A percentile compares a stretch with the other conserved stretches of the same genome.
These are phyloP conservation scores for Sternotherus odoratus DNA, from an alignment of 2,797 vertebrate genomes.

Conservation along the genomic window DNA sequence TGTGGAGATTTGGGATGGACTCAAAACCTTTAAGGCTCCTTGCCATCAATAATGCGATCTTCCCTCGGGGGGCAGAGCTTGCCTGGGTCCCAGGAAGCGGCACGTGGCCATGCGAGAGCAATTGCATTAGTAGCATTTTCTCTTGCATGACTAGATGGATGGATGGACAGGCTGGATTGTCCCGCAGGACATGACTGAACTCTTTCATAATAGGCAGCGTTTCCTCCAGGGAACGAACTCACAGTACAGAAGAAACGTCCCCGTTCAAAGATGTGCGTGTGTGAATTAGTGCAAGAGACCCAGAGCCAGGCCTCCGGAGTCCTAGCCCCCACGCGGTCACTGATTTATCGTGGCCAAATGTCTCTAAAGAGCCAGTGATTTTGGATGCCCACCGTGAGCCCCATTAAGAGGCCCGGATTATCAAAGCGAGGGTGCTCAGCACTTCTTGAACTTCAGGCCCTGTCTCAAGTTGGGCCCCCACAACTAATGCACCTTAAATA, in stretches of 20 bases:
- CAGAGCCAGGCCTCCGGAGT: neutral
- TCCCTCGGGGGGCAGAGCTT: rapidly evolving
- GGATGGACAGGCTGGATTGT: rapidly evolving
- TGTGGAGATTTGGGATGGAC: rapidly evolving
- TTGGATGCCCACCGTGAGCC: neutral
- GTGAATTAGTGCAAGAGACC: too few species aligned
- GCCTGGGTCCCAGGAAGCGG: rapidly evolving
- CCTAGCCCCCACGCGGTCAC: neutral
- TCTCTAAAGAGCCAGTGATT: neutral
- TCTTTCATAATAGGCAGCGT: neutral
- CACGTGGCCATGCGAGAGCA: rapidly evolving
- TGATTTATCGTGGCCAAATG: neutral
- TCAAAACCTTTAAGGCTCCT: rapidly evolving
- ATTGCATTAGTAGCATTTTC: rapidly evolving
- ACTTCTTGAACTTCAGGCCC: neutral
- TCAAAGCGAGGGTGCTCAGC: neutral
- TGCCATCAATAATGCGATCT: rapidly evolving
- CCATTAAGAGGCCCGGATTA: neutral
- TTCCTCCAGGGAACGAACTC: neutral
- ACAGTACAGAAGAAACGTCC: neutral
- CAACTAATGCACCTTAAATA: neutral
- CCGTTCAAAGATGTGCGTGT: neutral
- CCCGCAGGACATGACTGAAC: neutral
- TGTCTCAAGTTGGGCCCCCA: neutral
- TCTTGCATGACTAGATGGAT: neutral